A percentile compares a stretch with the other conserved stretches of the same genome.
phyloP scores from a whole-genome alignment of 2,797 vertebrate species.

The Mormyrops boulengeri region DNA sequence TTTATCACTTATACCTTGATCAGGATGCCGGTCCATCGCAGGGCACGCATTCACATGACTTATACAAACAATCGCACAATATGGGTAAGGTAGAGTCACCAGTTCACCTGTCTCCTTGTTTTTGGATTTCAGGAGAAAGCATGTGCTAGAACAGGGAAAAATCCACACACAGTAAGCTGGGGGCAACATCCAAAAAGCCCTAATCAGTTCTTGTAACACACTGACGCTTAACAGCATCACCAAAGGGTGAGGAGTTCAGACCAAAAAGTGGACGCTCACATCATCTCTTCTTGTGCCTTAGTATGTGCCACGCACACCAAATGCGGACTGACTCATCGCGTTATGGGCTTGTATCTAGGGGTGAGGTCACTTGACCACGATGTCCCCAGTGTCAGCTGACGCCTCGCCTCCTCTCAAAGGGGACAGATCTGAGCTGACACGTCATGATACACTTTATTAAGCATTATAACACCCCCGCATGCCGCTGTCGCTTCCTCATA shows the following conservation, averaged over 20 bases:
- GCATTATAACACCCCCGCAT: slow-evolving; percentile 41
- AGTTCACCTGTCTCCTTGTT: neutral
- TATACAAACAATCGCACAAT: neutral
- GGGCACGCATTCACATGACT: neutral
- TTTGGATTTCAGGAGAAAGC: neutral
- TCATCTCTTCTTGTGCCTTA: slow-evolving; percentile 19
- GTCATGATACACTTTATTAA: slow-evolving; percentile 52
- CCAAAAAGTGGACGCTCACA: neutral
- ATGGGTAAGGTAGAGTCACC: neutral
- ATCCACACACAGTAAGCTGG: neutral
- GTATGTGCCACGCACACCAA: neutral
- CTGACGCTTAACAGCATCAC: neutral
- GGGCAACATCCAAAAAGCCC: neutral
- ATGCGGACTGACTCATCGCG: neutral
- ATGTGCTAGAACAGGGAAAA: neutral
- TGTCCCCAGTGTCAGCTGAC: neutral
- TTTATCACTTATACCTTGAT: neutral
- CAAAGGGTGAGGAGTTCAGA: neutral
- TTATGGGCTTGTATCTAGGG: neutral
- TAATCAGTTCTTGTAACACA: slow-evolving; percentile 22
- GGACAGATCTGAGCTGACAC: slow-evolving; percentile 52
- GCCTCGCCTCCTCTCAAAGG: neutral
- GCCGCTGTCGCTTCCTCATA: slow-evolving; percentile 34
- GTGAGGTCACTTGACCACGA: slow-evolving; percentile 3
- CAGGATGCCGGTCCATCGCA: neutral